Conservation (phyloP, 1,140 invertebrate species). For the Macrocentrus cingulum region DNA sequence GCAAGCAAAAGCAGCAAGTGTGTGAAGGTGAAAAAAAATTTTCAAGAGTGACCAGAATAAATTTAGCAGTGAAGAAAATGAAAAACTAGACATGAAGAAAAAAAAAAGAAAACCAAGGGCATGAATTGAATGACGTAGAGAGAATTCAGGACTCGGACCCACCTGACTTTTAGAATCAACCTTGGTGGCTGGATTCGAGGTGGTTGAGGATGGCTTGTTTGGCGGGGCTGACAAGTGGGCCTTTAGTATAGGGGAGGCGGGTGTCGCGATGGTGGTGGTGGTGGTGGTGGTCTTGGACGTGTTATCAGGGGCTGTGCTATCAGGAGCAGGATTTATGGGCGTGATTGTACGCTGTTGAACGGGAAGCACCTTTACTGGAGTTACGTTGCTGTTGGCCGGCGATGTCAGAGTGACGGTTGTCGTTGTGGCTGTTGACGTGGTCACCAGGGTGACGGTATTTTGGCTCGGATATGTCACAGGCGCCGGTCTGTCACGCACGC, state of each 20-base stretch:
- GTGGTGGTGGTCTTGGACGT: conserved; percentile 35
- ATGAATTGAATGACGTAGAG: conserved; percentile 40
- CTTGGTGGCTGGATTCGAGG: conserved; percentile 54
- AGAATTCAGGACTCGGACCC: conserved; percentile 56
- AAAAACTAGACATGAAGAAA: not conserved
- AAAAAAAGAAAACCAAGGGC: conserved; percentile 35
- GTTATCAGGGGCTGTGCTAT: conserved; percentile 47
- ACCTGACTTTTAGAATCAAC: conserved; percentile 66
- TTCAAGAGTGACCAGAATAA: no score
- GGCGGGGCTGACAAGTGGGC: conserved; percentile 74
- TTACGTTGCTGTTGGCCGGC: conserved; percentile 25
- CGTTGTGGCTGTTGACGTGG: conserved; percentile 25
- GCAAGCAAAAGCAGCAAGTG: no score
- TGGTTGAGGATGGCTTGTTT: conserved; percentile 57
- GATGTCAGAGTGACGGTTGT: conserved; percentile 30
- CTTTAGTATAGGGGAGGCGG: conserved; percentile 74
- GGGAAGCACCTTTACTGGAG: conserved; percentile 56
- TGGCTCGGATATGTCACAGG: conserved; percentile 53
- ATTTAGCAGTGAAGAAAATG: no score
- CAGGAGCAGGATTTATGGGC: conserved; percentile 46
- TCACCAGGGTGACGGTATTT: conserved; percentile 37
- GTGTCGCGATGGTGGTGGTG: conserved; percentile 49
- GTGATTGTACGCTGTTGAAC: conserved; percentile 56
- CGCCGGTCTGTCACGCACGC: conserved; percentile 65
- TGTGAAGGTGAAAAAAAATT: no score